These are phyloP conservation scores for Stenotaenia linearis DNA, from an alignment of 2,888 invertebrate genomes.

Conservation along the genomic window DNA sequence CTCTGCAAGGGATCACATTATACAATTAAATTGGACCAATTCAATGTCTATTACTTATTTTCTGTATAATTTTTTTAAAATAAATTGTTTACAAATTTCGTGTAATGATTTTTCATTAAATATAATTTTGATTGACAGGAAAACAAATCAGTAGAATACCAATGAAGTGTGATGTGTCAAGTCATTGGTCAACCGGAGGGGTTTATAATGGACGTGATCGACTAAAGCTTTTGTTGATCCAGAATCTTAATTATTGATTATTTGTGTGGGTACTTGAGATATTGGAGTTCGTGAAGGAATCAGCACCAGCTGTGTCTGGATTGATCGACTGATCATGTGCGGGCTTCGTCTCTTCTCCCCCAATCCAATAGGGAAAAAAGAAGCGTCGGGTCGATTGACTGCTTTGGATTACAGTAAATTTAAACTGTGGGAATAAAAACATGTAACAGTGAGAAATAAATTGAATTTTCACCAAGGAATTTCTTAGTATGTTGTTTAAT, in stretches of 20 bases:
- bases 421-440: background rate
- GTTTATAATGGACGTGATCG: background rate
- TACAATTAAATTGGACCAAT: constrained; percentile 16
- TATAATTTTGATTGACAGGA: background rate
- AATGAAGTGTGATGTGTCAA: constrained; percentile 11
- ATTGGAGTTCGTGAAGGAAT: constrained; percentile 19
- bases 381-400: constrained; percentile 10
- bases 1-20: background rate
- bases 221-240: constrained; percentile 1
- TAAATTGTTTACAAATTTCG: background rate
- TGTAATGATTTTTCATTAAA: background rate
- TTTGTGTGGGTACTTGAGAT: constrained; percentile 16
- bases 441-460: background rate
- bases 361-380: constrained; percentile 7
- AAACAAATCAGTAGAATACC: background rate
- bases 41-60: background rate
- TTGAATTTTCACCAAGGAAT: background rate
- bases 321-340: constrained; percentile 12
- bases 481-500: background rate
- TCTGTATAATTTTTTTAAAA: background rate
- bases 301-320: background rate
- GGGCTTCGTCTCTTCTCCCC: constrained; percentile 10
- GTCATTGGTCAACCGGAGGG: background rate
- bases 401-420: background rate
- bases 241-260: constrained; percentile 24